Base-by-base conservation (phyloP, 2,797 vertebrate genomes). In the Microchirus variegatus region DNA sequence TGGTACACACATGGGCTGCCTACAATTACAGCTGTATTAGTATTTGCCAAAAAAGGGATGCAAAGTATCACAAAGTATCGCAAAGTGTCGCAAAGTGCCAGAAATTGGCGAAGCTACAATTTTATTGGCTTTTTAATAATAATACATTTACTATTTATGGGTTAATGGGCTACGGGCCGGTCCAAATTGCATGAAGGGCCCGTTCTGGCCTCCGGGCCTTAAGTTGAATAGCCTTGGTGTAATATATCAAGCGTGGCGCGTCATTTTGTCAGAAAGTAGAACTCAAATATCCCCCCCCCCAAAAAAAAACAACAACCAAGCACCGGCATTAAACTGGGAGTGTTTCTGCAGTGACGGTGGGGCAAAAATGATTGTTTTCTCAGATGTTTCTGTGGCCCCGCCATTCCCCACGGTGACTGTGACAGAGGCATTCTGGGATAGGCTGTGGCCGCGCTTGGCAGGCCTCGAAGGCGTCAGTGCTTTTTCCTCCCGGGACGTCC, bases 391-490 rank as follows among this genome's bases (percentile, higher is more conserved):
- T 87, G 85, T 67, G 87, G 89, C 74, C 77, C 78, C 72, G 76
- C 77, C 63, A 38, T 83, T 91, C 82, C 90, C 91, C 70, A 86
- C 73, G 75, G 86, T 84, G 85, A 91, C 81, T 83, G 87, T 87
- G 91, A 92, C 78, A 77, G 53, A 90, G 89, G 89, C 90, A 89
- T 90, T 89, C 44, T 85, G 42, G 85, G 89, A 91, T 73, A 79
- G 88, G 90, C 87, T 90, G 93, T 31, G 93, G 93, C 92, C 75
- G 69, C 12, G 55, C 88, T 91, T 93, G 94, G 88, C 91, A 72
- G 88, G 93, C 90, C 92, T 93, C 79, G 2, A 55, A 94, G 94
- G 95, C 93, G 93, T 94, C 94, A 94, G 93, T 17, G 63, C 89
- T 80, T 83, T 89, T 89, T 22, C 22, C 93, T 92, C 88, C 41